phyloP scores from a whole-genome alignment of 2,797 vertebrate genomes.

The Takifugu ocellatus region DNA sequence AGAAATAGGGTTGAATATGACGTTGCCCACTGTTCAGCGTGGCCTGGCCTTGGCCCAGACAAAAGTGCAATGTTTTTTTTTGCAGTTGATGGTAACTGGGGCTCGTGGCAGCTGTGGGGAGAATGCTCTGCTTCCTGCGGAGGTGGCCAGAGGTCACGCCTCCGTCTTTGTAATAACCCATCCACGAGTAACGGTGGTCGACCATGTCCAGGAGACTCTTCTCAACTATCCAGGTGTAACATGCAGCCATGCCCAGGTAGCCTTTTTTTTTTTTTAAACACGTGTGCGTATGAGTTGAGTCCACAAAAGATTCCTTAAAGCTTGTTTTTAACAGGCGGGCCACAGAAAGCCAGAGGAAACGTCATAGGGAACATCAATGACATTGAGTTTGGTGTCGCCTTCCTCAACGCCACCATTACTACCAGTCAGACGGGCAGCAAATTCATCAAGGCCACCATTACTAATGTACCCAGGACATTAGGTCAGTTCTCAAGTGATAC shows the following conservation, averaged over 20 bases:
- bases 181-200: constrained; percentile 75
- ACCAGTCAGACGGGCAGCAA: constrained; percentile 72
- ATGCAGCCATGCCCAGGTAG: constrained; percentile 87
- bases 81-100: constrained; percentile 91
- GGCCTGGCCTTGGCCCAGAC: too few relatives aligned
- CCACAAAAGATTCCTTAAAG: background rate
- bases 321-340: constrained; percentile 78
- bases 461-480: constrained; percentile 84
- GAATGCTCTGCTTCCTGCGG: constrained; percentile 89
- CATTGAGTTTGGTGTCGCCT: constrained; percentile 87
- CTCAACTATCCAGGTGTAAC: constrained; percentile 89
- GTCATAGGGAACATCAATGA: constrained; percentile 91
- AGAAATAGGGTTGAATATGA: background rate
- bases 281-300: background rate
- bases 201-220: constrained; percentile 86
- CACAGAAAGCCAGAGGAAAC: constrained; percentile 86
- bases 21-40: too few relatives aligned
- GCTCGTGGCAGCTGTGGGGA: constrained; percentile 88
- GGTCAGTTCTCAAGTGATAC: constrained; percentile 71
- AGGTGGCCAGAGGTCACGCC: constrained; percentile 83
- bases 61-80: constrained; percentile 8
- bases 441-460: constrained; percentile 84
- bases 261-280: background rate
- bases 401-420: constrained; percentile 86
- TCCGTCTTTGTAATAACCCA: constrained; percentile 83